Percentiles rank a stretch among this genome's conserved stretches.
Conservation (phyloP, 2,113 vertebrate genomes). For the Riparia riparia region DNA sequence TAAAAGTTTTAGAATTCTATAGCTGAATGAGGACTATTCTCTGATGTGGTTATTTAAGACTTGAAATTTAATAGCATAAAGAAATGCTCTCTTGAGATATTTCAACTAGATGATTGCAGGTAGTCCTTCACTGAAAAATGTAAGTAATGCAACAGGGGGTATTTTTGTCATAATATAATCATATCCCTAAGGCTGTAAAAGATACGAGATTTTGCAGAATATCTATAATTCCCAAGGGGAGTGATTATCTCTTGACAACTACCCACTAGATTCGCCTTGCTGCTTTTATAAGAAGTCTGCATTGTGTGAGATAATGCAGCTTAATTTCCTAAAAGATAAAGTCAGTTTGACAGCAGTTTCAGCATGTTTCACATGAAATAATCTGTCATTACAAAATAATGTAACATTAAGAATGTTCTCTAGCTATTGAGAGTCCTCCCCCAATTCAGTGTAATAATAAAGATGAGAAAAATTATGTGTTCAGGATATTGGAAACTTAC, state of each 20-base stretch:
- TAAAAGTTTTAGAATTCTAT: neutral
- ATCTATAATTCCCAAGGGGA: slow-evolving; percentile 65
- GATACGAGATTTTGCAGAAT: slow-evolving; percentile 46
- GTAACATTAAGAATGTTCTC: slow-evolving; percentile 32
- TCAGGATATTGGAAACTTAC: neutral
- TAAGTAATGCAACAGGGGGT: slow-evolving; percentile 16
- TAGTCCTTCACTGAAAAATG: slow-evolving; percentile 20
- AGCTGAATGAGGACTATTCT: neutral
- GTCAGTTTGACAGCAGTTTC: slow-evolving; percentile 71
- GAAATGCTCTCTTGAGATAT: neutral
- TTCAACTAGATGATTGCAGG: slow-evolving; percentile 12
- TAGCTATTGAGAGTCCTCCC: neutral
- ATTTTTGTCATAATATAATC: slow-evolving; percentile 69
- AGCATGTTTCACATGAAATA: slow-evolving; percentile 57
- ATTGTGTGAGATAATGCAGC: slow-evolving; percentile 67
- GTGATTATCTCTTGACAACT: slow-evolving; percentile 71
- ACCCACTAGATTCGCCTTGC: slow-evolving; percentile 52
- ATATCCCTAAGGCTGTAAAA: slow-evolving; percentile 55
- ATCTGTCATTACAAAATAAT: slow-evolving; percentile 41
- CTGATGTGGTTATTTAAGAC: slow-evolving; percentile 12
- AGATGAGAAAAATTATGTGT: neutral
- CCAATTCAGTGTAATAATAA: neutral
- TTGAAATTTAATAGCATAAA: slow-evolving; percentile 39
- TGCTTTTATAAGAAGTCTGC: slow-evolving; percentile 63
- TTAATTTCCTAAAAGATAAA: slow-evolving; percentile 72